These are phyloP conservation scores for Scarus forsteni DNA, from an alignment of 2,797 vertebrate species.

Conservation along the genomic window DNA sequence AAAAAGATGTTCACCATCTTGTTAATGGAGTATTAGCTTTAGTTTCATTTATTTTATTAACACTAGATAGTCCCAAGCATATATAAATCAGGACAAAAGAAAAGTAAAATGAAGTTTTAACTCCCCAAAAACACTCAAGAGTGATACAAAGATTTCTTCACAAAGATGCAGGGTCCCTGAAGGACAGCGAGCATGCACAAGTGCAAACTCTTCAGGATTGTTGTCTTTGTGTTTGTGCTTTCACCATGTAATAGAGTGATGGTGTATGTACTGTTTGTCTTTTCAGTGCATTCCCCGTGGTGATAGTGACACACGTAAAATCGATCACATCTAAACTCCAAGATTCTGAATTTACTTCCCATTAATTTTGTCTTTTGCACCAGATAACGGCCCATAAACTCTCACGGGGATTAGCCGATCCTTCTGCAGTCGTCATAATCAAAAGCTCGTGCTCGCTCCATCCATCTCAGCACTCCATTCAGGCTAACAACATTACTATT, in stretches of 20 bases:
- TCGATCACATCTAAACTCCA: conserved; percentile 1
- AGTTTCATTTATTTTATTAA: too few species aligned
- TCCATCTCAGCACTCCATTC: conserved; percentile 59
- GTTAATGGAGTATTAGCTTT: too few species aligned
- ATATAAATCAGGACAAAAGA: too few species aligned
- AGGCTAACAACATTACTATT: conserved; percentile 65
- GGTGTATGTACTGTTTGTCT: not conserved
- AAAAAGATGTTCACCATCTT: too few species aligned
- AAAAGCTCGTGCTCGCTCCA: conserved; percentile 41
- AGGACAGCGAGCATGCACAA: not conserved
- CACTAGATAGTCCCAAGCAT: too few species aligned
- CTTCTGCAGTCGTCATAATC: conserved; percentile 47
- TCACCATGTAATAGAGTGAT: not conserved
- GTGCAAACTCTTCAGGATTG: not conserved
- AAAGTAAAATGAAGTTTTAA: too few species aligned
- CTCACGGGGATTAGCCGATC: conserved; percentile 15
- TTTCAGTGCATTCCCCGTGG: conserved; percentile 2
- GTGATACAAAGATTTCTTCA: too few species aligned
- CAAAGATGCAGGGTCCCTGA: not conserved
- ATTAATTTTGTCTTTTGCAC: conserved; percentile 55
- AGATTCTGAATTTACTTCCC: conserved; percentile 26
- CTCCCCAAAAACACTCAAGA: too few species aligned
- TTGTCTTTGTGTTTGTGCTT: not conserved
- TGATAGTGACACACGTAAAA: conserved; percentile 17
- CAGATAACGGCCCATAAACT: conserved; percentile 42